These are phyloP conservation scores for Polymixis lichenea DNA, from an alignment of 2,888 invertebrate species.

Conservation along the genomic window DNA sequence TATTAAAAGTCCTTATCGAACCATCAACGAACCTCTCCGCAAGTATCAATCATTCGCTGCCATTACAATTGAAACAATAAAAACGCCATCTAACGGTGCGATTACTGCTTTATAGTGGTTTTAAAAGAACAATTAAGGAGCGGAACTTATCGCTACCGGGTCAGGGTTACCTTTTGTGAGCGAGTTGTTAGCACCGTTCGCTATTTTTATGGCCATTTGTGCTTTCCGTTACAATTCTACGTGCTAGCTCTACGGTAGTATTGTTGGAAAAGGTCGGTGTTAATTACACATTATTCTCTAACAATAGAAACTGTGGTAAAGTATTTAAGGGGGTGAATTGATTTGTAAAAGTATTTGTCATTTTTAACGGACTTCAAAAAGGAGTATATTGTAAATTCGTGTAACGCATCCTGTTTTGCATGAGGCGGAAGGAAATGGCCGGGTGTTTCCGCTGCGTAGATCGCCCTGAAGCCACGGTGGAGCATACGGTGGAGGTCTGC, in stretches of 20 bases:
- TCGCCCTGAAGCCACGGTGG: too few relatives aligned
- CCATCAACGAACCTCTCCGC: neutral
- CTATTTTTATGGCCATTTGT: slow-evolving; percentile 61
- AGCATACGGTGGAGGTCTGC: too few relatives aligned
- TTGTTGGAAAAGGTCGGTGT: slow-evolving; percentile 16
- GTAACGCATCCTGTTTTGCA: too few relatives aligned
- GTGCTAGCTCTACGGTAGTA: slow-evolving; percentile 12
- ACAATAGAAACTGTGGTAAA: slow-evolving; percentile 17
- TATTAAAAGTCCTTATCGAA: neutral
- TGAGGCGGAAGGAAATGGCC: too few relatives aligned
- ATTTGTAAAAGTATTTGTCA: slow-evolving; percentile 6
- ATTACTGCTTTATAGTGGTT: slow-evolving; percentile 58
- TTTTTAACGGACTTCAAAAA: too few relatives aligned
- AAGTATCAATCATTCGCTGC: slow-evolving; percentile 42
- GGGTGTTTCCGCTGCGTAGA: too few relatives aligned
- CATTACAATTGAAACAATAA: slow-evolving; percentile 64
- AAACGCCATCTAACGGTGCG: slow-evolving; percentile 56
- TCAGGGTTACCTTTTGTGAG: slow-evolving; percentile 64
- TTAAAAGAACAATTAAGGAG: slow-evolving; percentile 61
- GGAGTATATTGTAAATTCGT: too few relatives aligned
- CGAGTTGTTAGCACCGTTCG: slow-evolving; percentile 45
- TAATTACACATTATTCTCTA: slow-evolving; percentile 34
- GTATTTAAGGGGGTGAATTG: slow-evolving; percentile 17
- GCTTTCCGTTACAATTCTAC: slow-evolving; percentile 51
- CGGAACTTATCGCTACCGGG: slow-evolving; percentile 59